Evolutionary conservation across 2,888 invertebrate genomes (phyloP).

Genomic region (Laspeyria flexula): DNA sequence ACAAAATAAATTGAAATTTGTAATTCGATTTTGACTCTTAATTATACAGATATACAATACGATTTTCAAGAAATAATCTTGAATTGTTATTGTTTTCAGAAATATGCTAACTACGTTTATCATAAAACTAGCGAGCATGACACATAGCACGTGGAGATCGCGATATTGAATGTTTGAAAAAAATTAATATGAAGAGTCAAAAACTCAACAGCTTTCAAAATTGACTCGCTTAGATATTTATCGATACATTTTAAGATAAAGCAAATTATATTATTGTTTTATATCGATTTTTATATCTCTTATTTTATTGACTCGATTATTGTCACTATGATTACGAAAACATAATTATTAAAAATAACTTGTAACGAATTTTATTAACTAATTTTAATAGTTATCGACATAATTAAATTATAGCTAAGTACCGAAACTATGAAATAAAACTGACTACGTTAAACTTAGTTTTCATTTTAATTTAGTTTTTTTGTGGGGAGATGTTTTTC

Average conservation of each 20-base stretch:
- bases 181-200: too few relatives aligned
- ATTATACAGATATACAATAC: too few relatives aligned
- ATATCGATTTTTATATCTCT: neutral
- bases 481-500: neutral
- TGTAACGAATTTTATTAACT: neutral
- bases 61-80: too few relatives aligned
- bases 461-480: neutral
- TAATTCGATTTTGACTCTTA: too few relatives aligned
- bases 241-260: conserved; percentile 2
- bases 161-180: too few relatives aligned
- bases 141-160: too few relatives aligned
- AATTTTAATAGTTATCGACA: neutral
- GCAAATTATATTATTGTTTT: conserved; percentile 12
- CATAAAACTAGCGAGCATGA: too few relatives aligned
- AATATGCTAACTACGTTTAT: too few relatives aligned
- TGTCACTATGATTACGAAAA: conserved; percentile 16
- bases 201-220: too few relatives aligned
- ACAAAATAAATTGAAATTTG: too few relatives aligned
- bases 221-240: neutral
- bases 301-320: conserved; percentile 1
- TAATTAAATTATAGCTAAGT: neutral
- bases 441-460: neutral
- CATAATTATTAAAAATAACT: conserved; percentile 6
- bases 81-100: too few relatives aligned
- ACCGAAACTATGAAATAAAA: neutral